Base-by-base conservation (phyloP, 2,797 vertebrate genomes). In the Nannoperca obscura region DNA sequence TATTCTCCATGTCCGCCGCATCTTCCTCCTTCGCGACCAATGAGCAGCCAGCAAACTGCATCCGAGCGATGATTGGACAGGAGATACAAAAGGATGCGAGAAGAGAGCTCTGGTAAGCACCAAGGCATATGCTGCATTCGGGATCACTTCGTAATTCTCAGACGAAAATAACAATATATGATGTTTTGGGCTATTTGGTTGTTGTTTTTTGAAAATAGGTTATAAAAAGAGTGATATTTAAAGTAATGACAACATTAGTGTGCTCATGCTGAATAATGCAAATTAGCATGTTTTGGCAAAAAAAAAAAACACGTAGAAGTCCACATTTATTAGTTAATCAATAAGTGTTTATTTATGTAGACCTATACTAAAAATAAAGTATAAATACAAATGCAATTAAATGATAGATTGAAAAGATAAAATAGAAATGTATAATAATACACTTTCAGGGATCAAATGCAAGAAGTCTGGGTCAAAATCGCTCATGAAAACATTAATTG, bases 21-120 rank as follows among this genome's bases (percentile, higher is more conserved):
- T 93, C 88, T 92, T 93, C 92, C 91, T 92, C 87, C 75, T 90
- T 82, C 42, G 7, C 60, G 77, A 68, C 94, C 92, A 94, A 94
- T 94, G 27, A 82, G 77, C 27, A 34, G n/a, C 55, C 73, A 7
- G 61, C 2, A 46, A 53, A 1, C 13, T 15, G 27, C 12, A 55
- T 27, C 86, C 60, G 75, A 42, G 75, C 81, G 65, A 76, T 81
- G 86, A 94, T 94, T 94, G 94, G 94, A 58, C 81, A 7, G 20
- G 2, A 20, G 70, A 63, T 91, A 93, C 86, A 90, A 91, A 92
- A 86, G 84, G 91, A 93, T 92, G 92, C 76, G 88, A 91, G 88
- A 65, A 34, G 82, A 81, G 65, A 40, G 83, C 78, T 44, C 64
- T 13, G 66, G 53, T 79, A 61, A 68, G 86, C 79, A 11, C 72